phyloP scores from a whole-genome alignment of 2,113 vertebrate genomes.

The Illadopsis cleaveri region DNA sequence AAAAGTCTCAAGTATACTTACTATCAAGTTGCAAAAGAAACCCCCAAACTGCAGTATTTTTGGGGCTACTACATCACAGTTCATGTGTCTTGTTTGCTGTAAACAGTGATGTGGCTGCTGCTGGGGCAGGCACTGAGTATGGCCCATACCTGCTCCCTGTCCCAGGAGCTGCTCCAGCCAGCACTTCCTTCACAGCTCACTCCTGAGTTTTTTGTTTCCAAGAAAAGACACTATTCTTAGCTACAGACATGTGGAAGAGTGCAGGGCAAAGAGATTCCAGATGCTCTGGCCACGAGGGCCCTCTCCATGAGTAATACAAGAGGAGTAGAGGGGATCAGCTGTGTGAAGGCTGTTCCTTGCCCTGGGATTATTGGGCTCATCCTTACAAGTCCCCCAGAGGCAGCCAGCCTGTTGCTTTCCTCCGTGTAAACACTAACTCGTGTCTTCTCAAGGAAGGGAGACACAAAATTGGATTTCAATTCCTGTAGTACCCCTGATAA shows the following conservation, averaged over 20 bases:
- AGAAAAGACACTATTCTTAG: constrained; percentile 30
- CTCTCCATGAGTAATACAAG: not conserved
- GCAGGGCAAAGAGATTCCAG: constrained; percentile 49
- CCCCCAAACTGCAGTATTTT: not conserved
- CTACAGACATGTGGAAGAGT: not conserved
- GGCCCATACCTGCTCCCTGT: not conserved
- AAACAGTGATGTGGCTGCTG: not conserved
- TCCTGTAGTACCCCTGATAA: not conserved
- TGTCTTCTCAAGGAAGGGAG: not conserved
- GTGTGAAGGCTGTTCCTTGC: not conserved
- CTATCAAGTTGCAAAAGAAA: not conserved
- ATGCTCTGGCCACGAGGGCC: constrained; percentile 10
- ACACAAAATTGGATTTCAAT: not conserved
- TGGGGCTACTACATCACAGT: not conserved
- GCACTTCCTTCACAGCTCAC: not conserved
- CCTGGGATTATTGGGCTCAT: not conserved
- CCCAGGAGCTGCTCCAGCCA: not conserved
- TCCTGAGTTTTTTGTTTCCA: not conserved
- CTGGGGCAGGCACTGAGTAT: not conserved
- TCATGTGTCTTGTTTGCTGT: not conserved
- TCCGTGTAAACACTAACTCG: not conserved
- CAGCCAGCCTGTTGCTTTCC: not conserved
- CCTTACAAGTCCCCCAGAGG: not conserved
- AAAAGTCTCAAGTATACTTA: not conserved
- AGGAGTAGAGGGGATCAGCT: not conserved